phyloP scores from a whole-genome alignment of 1,140 invertebrate species.

The Globodera ellingtonae region DNA sequence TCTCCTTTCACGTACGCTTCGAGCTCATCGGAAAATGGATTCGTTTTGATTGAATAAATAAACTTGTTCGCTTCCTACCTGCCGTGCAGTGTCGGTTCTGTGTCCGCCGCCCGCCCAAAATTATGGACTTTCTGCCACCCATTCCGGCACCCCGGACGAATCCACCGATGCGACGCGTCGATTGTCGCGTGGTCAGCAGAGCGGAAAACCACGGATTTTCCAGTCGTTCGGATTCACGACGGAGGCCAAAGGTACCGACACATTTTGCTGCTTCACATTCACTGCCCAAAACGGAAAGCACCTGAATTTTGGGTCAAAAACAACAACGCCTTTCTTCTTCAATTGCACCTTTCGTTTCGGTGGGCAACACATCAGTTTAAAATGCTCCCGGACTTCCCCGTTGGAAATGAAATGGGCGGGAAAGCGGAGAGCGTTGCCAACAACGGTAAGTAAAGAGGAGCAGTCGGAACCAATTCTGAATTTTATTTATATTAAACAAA shows the following conservation, averaged over 20 bases:
- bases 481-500: neutral
- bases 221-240: slow-evolving; percentile 29
- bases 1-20: neutral
- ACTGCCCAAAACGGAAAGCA: neutral
- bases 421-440: slow-evolving; percentile 61
- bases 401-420: slow-evolving; percentile 60
- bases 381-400: slow-evolving; percentile 55
- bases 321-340: neutral
- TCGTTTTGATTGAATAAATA: too few relatives aligned
- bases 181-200: slow-evolving; percentile 38
- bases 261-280: slow-evolving; percentile 2
- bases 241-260: slow-evolving; percentile 8
- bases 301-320: slow-evolving; percentile 10
- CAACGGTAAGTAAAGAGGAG: slow-evolving; percentile 55
- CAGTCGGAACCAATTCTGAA: slow-evolving; percentile 47
- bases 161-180: neutral
- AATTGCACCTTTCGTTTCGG: slow-evolving; percentile 17
- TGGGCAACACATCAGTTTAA: slow-evolving; percentile 23
- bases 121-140: neutral
- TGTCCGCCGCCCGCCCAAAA: neutral
- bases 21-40: neutral
- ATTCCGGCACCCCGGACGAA: too few relatives aligned
- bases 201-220: slow-evolving; percentile 51
- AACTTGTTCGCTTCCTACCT: neutral
- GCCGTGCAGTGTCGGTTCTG: neutral